Base-by-base conservation (phyloP, 2,113 vertebrate genomes). In the Corythornis madagascariensis region DNA sequence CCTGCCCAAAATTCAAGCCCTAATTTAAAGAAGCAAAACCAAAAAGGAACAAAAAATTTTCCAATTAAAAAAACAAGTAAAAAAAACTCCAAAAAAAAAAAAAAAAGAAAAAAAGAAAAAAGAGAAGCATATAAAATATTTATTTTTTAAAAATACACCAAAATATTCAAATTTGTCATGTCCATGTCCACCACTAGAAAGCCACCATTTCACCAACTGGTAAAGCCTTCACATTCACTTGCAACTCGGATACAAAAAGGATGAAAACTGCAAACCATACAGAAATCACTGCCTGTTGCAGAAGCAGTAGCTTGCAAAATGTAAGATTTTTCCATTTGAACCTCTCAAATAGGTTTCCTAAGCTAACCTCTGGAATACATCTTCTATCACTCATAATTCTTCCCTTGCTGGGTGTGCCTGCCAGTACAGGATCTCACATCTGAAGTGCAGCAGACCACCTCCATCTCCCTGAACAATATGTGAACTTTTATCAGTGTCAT, bases 301-400 rank as follows among this genome's bases (percentile, higher is more conserved):
- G 31, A 89, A 73, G 74, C 55, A 84, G 70, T 28, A 92, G 38
- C 28, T 76, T 81, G 35, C 42, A 90, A 75, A 93, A 53, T 3
- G 1, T 4, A 61, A 45, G 33, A 79, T 89, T 93, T 93, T 59
- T 85, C 16, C 16, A 73, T 81, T 66, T 52, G 65, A 92, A 69
- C 17, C 21, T 59, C 74, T 63, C 74, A 57, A 28, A 56, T 2
- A 4, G 2, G 28, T 50, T 91, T 89, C 94, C 61, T 82, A 42
- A 92, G 28, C 55, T 91, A 93, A 91, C 52, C 64, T 73, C 75
- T 96, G 84, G 55, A 92, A 92, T 47, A 50, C 2, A 20, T 93
- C 82, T 66, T 47, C 63, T 60, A 66, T 47, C 42, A 89, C 42
- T 79, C 20, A 0, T 43, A 65, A 66, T 70, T 82, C 42, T 61